phyloP scores from a whole-genome alignment of 2,888 invertebrate genomes.

The Polylopha cassiicola region DNA sequence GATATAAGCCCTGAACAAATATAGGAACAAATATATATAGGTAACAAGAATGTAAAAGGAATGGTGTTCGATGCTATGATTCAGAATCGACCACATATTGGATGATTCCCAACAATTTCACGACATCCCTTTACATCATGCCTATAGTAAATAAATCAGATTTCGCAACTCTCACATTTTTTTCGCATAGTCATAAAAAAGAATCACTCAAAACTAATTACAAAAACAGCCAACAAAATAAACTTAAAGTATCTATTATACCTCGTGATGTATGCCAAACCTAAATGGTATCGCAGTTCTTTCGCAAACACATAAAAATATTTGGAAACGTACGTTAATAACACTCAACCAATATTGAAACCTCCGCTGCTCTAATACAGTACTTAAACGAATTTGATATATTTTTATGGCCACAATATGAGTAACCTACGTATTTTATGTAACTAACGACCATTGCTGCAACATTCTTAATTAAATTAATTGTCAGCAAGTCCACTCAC shows the following conservation, averaged over 20 bases:
- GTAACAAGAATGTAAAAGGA: no score
- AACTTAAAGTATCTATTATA: slow-evolving; percentile 6
- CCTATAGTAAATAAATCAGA: no score
- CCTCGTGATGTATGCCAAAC: slow-evolving; percentile 13
- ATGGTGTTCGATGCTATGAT: no score
- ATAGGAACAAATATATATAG: no score
- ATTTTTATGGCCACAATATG: slow-evolving; percentile 26
- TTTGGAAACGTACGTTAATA: slow-evolving; percentile 18
- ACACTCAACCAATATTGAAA: slow-evolving; percentile 15
- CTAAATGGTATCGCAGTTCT: slow-evolving; percentile 19
- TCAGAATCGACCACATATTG: no score
- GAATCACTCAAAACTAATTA: no score
- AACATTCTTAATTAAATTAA: slow-evolving; percentile 60
- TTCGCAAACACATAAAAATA: slow-evolving; percentile 16
- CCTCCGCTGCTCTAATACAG: slow-evolving; percentile 17
- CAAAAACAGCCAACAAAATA: slow-evolving; percentile 1
- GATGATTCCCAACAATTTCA: no score
- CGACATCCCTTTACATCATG: no score
- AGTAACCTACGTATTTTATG: slow-evolving; percentile 39
- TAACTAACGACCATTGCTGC: slow-evolving; percentile 43
- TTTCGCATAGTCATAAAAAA: no score
- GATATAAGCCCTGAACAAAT: no score
- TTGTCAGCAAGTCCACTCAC: slow-evolving; percentile 43
- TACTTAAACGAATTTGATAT: slow-evolving; percentile 15
- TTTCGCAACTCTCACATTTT: no score